Conservation (phyloP, 2,797 vertebrate species). For the Protosalanx chinensis region DNA sequence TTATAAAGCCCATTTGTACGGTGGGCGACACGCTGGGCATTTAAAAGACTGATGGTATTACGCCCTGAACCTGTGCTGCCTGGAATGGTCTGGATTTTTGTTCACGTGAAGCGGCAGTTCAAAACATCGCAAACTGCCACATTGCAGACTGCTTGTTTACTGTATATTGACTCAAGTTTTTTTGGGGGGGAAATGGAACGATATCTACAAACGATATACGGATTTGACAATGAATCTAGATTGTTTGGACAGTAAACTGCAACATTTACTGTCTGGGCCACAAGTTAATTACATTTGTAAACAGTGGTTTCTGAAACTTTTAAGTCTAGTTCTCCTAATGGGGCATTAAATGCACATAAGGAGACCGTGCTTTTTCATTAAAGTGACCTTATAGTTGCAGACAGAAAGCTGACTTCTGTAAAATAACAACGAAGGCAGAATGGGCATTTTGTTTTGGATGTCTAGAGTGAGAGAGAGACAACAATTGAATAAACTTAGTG, state of each 20-base stretch:
- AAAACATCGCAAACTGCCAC: slow-evolving; percentile 14
- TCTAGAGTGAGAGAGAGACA: slow-evolving; percentile 30
- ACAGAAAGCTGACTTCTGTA: no score
- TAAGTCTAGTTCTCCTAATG: no score
- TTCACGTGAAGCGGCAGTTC: slow-evolving; percentile 32
- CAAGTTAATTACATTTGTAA: slow-evolving; percentile 3
- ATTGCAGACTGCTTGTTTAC: not conserved
- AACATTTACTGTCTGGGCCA: not conserved
- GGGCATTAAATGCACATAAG: no score
- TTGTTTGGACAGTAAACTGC: no score
- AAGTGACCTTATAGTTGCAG: no score
- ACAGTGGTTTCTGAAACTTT: not conserved
- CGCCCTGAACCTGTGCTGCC: slow-evolving; percentile 48
- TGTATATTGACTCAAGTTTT: not conserved
- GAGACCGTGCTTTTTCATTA: no score
- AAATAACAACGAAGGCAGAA: not conserved
- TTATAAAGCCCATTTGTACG: slow-evolving; percentile 72
- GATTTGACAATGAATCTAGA: no score
- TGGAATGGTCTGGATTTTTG: slow-evolving; percentile 39
- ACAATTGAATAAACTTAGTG: slow-evolving; percentile 15
- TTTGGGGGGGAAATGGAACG: no score
- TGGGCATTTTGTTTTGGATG: slow-evolving; percentile 13
- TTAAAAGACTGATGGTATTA: slow-evolving; percentile 68
- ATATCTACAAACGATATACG: not conserved
- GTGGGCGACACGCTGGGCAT: slow-evolving; percentile 65